Base-by-base conservation (phyloP, 1,140 invertebrate genomes). In the Radopholus similis region DNA sequence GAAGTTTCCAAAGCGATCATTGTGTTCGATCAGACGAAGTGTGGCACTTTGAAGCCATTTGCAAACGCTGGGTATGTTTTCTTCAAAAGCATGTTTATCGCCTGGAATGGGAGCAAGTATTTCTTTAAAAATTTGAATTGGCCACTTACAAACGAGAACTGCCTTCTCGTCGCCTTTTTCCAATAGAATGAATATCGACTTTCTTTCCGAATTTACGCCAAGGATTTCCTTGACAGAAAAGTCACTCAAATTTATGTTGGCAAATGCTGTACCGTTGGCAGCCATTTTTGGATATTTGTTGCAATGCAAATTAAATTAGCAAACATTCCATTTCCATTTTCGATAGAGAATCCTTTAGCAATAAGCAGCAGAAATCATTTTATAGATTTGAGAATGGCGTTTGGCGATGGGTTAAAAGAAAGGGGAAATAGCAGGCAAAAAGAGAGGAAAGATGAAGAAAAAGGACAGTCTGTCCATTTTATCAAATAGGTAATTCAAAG, bases 1-100 rank as follows among this genome's bases (percentile, higher is more conserved):
- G 81, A 90, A 93, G 74, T 89, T 90, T 35, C 89, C 89, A 83
- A 95, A 95, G 78, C 93, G 88, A 84, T 94, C 90, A 44, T 74
- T 74, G 1, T 42, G 34, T 8, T 34, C 18, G 5, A 74, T 26
- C 18, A 40, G 57, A 35, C 32, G 44, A 11, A 74, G 30, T 26
- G 57, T 77, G 4, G 57, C 15, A 8, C 49, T 37, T 38, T 32
- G 26, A 21, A 77, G 30, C 68, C 65, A 74, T 35, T 73, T 49
- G 4, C 13, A 5, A 32, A 73, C 47, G 15, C 21, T 11, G 11
- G 26, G 15, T 15, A 59, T 38, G 11, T 54, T 47, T 44, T 74
- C 72, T 5, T 38, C 55, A 53, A 74, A 74, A 11, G 72, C 37
- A 23, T 62, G 34, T 62, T 62, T 62, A 30, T 62, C 44, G 40